Evolutionary conservation across 2,888 invertebrate species (phyloP).

Genomic region (Ophion costatus): DNA sequence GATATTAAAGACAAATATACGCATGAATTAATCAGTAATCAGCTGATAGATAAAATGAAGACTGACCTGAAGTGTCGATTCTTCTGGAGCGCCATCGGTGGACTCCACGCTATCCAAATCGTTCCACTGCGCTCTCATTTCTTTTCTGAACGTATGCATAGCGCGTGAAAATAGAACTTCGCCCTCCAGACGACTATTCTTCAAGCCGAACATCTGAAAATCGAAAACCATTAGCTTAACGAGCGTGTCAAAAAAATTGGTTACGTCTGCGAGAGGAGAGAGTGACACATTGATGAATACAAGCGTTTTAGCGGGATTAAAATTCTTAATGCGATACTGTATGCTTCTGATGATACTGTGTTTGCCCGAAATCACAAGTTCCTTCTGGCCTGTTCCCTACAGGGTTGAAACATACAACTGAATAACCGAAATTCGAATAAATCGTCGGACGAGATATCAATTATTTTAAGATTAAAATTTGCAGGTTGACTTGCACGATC

Average conservation of each 20-base stretch:
- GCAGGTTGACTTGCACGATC: conserved; percentile 73
- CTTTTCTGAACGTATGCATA: conserved; percentile 84
- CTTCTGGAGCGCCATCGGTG: conserved; percentile 73
- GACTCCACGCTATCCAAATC: conserved; percentile 83
- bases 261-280: conserved; percentile 25
- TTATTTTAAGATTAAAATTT: neutral
- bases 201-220: conserved; percentile 89
- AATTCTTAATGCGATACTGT: conserved; percentile 40
- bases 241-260: conserved; percentile 11
- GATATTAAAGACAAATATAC: too few relatives aligned
- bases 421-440: neutral
- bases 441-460: conserved; percentile 22
- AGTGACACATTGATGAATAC: conserved; percentile 31
- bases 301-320: conserved; percentile 22
- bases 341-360: conserved; percentile 58
- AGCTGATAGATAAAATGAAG: conserved; percentile 1
- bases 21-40: neutral
- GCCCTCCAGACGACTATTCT: conserved; percentile 87
- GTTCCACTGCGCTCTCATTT: conserved; percentile 84
- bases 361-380: conserved; percentile 46
- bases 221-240: neutral
- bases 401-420: conserved; percentile 62
- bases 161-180: conserved; percentile 90
- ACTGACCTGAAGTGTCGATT: conserved; percentile 74
- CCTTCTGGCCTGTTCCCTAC: conserved; percentile 68